Percentiles rank a stretch among this genome's conserved stretches.
Evolutionary conservation across 2,888 invertebrate species (phyloP).

Genomic region (Acanthosepion lycidas): DNA sequence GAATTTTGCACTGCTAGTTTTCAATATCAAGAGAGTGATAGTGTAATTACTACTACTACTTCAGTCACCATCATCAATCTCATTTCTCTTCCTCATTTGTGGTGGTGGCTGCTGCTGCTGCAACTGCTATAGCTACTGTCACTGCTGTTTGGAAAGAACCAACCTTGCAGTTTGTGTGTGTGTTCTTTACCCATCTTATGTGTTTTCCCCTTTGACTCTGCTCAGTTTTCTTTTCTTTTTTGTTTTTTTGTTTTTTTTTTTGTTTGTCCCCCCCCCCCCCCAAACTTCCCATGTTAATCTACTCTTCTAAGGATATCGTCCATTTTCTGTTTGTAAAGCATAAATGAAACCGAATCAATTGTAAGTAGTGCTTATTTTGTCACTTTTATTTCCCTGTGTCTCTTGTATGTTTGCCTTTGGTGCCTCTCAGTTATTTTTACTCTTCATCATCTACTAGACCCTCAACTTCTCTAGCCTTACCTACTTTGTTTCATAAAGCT

Average conservation of each 20-base stretch:
- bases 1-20: neutral
- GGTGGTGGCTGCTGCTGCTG: neutral
- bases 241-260: no score
- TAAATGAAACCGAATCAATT: constrained; percentile 43
- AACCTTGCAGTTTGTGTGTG: neutral
- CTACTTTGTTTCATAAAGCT: neutral
- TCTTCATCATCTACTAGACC: neutral
- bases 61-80: neutral
- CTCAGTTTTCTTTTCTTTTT: neutral
- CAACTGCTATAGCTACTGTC: neutral
- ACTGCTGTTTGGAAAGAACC: neutral
- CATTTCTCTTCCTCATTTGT: neutral
- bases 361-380: constrained; percentile 35
- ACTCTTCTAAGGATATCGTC: neutral
- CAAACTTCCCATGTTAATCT: neutral
- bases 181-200: neutral
- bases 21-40: neutral
- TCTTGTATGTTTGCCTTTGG: neutral
- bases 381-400: neutral
- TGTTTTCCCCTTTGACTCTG: neutral
- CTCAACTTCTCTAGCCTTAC: neutral
- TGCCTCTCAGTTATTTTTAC: neutral
- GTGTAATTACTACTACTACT: neutral
- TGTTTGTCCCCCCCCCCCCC: no score
- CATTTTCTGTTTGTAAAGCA: neutral